Conservation (phyloP, 2,113 vertebrate genomes). For the Montifringilla adamsi region DNA sequence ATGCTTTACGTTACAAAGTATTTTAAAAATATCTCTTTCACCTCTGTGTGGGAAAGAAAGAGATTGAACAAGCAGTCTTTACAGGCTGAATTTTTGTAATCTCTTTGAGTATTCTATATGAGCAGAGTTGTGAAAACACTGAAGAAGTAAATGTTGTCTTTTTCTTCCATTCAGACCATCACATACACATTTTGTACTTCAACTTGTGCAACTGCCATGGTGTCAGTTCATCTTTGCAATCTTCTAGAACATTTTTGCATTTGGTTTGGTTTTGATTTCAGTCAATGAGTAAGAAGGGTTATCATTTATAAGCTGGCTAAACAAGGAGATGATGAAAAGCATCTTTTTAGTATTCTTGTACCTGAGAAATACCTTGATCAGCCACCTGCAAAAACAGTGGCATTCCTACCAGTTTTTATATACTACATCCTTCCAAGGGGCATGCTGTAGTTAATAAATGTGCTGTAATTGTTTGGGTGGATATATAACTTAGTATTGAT, state of each 20-base stretch:
- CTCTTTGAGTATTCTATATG: not conserved
- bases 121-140: not conserved
- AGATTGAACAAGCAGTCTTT: accelerated
- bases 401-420: not conserved
- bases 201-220: not conserved
- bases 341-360: not conserved
- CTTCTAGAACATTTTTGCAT: not conserved
- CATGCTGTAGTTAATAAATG: not conserved
- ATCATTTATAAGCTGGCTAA: not conserved
- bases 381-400: not conserved
- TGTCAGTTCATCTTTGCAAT: not conserved
- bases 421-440: not conserved
- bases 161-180: not conserved
- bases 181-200: not conserved
- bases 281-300: not conserved
- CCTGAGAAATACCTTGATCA: not conserved
- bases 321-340: not conserved
- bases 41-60: not conserved
- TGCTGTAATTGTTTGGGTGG: not conserved
- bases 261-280: not conserved
- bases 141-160: not conserved
- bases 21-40: not conserved
- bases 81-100: not conserved
- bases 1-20: not conserved
- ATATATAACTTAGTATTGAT: not conserved